phyloP scores from a whole-genome alignment of 53 echinoderm and acorn worm genomes.

The Arbacia lixula region DNA sequence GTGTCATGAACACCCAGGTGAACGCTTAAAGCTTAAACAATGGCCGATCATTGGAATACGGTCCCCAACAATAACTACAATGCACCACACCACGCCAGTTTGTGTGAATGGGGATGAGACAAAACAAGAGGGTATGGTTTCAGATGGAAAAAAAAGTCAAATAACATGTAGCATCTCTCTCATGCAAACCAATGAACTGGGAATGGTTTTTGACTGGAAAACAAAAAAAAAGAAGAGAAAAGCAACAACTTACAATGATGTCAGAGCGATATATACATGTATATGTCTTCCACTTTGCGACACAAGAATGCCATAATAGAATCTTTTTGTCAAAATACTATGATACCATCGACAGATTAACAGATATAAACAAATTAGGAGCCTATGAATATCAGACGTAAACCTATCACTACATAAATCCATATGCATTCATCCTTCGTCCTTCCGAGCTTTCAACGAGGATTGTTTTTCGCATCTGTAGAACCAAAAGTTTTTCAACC shows the following conservation, averaged over 20 bases:
- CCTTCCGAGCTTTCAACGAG: too few relatives aligned
- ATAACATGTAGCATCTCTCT: slow-evolving; percentile 22
- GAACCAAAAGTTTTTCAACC: too few relatives aligned
- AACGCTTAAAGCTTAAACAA: too few relatives aligned
- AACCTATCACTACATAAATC: too few relatives aligned
- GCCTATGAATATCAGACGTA: neutral
- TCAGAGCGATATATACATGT: too few relatives aligned
- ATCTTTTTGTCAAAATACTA: slow-evolving; percentile 30
- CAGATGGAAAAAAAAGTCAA: neutral
- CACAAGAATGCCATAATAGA: neutral
- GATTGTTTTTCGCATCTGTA: too few relatives aligned
- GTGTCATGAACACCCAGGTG: neutral
- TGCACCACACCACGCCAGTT: neutral
- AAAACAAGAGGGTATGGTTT: slow-evolving; percentile 3
- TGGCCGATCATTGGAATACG: neutral
- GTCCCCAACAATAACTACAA: neutral
- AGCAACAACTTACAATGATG: slow-evolving; percentile 5
- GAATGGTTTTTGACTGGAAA: slow-evolving; percentile 35
- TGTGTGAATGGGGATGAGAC: too few relatives aligned
- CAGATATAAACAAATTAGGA: neutral
- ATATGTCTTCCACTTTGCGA: slow-evolving; percentile 9
- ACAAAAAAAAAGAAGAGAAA: slow-evolving; percentile 7
- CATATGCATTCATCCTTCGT: neutral
- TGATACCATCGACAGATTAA: slow-evolving; percentile 9
- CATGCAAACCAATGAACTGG: neutral